phyloP scores from a whole-genome alignment of 2,888 invertebrate genomes.

The Patella caerulea region DNA sequence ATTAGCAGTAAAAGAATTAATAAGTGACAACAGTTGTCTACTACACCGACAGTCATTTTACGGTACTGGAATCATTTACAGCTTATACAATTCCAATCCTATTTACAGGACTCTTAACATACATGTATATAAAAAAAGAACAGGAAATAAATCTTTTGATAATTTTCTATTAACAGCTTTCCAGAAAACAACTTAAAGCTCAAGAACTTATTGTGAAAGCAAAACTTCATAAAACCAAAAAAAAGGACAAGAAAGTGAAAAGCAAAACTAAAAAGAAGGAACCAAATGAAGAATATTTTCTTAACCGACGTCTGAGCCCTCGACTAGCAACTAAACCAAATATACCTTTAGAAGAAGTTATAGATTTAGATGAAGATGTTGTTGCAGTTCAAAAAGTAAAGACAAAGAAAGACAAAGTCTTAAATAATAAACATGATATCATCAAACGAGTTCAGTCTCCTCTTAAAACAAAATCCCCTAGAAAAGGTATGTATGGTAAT shows the following conservation, averaged over 20 bases:
- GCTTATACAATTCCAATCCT: too few species aligned
- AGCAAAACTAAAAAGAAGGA: slow-evolving; percentile 19
- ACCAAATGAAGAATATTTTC: slow-evolving; percentile 23
- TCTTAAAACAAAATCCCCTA: too few species aligned
- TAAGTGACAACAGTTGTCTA: too few species aligned
- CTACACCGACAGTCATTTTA: too few species aligned
- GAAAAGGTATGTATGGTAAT: too few species aligned
- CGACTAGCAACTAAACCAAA: not conserved
- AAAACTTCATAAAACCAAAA: slow-evolving; percentile 29
- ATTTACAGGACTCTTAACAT: too few species aligned
- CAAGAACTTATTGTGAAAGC: slow-evolving; percentile 48
- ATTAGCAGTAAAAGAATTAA: too few species aligned
- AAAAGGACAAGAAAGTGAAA: slow-evolving; percentile 26
- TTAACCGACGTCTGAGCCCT: not conserved
- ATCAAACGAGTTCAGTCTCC: too few species aligned
- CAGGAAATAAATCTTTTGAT: not conserved
- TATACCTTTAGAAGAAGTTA: not conserved
- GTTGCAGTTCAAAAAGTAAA: not conserved
- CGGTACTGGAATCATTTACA: too few species aligned
- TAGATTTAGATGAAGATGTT: slow-evolving; percentile 16
- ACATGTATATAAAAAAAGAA: too few species aligned
- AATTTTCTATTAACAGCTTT: slow-evolving; percentile 25
- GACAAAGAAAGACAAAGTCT: not conserved
- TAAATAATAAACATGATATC: too few species aligned
- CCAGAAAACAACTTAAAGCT: slow-evolving; percentile 37